These are phyloP conservation scores for Pocillopora damicornis DNA, from an alignment of 64 coral and sea anemone species.

Conservation along the genomic window DNA sequence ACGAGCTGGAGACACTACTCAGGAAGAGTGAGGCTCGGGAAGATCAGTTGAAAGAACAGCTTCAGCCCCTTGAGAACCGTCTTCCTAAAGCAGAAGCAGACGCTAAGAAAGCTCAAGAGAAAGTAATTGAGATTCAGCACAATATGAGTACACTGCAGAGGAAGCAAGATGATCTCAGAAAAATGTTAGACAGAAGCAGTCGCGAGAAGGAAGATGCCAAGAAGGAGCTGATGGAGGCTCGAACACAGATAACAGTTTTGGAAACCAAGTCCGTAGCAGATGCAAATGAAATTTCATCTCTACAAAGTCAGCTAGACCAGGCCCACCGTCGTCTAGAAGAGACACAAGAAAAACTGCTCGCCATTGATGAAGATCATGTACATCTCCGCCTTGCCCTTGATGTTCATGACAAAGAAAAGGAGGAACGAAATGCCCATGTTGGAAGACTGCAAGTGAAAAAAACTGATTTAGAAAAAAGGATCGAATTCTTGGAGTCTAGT, in stretches of 20 bases:
- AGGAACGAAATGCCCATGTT: constrained; percentile 2
- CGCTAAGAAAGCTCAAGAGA: constrained; percentile 64
- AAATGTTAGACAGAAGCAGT: constrained; percentile 39
- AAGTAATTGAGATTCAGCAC: constrained; percentile 58
- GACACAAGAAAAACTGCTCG: constrained; percentile 73
- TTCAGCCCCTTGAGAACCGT: constrained; percentile 12
- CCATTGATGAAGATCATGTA: constrained; percentile 72
- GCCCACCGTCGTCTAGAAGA: constrained; percentile 44
- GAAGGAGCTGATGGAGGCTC: constrained; percentile 67
- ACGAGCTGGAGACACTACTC: constrained; percentile 79
- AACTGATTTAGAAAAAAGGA: not conserved
- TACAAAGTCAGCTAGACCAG: constrained; percentile 68
- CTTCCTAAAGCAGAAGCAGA: constrained; percentile 46
- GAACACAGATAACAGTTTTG: constrained; percentile 51
- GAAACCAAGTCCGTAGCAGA: constrained; percentile 55
- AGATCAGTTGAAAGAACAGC: constrained; percentile 63
- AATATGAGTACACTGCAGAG: constrained; percentile 62
- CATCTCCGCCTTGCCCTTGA: constrained; percentile 39
- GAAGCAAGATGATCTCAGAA: constrained; percentile 66
- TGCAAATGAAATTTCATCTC: constrained; percentile 60
- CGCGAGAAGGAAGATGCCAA: constrained; percentile 75
- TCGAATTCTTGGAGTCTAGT: constrained; percentile 16
- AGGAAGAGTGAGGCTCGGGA: constrained; percentile 75
- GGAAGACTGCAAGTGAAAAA: constrained; percentile 4
- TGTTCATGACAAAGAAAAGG: constrained; percentile 26